A percentile compares a stretch with the other conserved stretches of the same genome.
Evolutionary conservation across 2,888 invertebrate genomes (phyloP).

Genomic region (Lepidonotus clava): DNA sequence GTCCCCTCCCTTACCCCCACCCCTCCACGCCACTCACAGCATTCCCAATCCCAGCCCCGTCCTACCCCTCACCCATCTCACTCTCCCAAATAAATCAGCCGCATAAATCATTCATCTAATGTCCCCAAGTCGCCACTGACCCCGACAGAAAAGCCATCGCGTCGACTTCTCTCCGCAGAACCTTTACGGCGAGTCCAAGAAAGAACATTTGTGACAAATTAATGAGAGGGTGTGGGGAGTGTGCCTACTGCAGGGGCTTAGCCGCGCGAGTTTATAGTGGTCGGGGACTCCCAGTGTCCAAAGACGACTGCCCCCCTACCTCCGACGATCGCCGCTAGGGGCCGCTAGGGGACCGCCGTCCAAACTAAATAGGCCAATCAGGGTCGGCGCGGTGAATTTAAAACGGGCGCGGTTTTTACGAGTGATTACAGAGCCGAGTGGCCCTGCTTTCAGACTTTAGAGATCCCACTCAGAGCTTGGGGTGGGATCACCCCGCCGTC

Average conservation of each 20-base stretch:
- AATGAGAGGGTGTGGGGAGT: not conserved
- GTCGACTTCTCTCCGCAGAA: not conserved
- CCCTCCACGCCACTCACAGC: no score
- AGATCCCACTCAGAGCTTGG: slow-evolving; percentile 17
- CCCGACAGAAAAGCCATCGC: slow-evolving; percentile 26
- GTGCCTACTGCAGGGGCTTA: not conserved
- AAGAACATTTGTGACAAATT: slow-evolving; percentile 48
- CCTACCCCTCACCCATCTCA: slow-evolving; percentile 40
- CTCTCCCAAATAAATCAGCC: slow-evolving; percentile 29
- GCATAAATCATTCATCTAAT: slow-evolving; percentile 41
- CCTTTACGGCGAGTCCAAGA: slow-evolving; percentile 39
- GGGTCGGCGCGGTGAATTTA: slow-evolving; percentile 29
- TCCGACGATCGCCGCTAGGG: not conserved
- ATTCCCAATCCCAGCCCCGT: slow-evolving; percentile 34
- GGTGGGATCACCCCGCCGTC: not conserved
- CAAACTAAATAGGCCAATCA: slow-evolving; percentile 41
- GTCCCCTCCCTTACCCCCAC: not conserved
- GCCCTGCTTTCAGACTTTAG: not conserved
- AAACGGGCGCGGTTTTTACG: slow-evolving; percentile 43
- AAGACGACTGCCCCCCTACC: slow-evolving; percentile 18
- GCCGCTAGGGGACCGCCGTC: not conserved
- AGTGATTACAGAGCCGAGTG: slow-evolving; percentile 28
- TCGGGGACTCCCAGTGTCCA: slow-evolving; percentile 12
- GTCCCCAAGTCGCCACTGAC: slow-evolving; percentile 30
- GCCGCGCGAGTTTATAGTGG: slow-evolving; percentile 16